These are phyloP conservation scores for Caretta caretta DNA, from an alignment of 2,113 vertebrate genomes.

Conservation along the genomic window DNA sequence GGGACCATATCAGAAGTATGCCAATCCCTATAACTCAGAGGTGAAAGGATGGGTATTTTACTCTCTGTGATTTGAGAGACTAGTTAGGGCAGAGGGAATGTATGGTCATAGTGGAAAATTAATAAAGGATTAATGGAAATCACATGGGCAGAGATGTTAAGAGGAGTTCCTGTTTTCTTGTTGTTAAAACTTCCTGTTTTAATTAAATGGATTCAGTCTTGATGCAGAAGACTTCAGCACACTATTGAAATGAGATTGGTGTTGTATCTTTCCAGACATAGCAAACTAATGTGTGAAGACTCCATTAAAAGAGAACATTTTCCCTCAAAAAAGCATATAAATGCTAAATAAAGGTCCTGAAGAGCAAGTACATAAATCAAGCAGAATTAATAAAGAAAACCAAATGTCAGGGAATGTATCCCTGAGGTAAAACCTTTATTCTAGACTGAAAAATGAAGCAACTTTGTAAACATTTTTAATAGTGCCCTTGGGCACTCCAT, in stretches of 20 bases:
- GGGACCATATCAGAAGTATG: not conserved
- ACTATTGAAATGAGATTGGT: not conserved
- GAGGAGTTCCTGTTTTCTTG: not conserved
- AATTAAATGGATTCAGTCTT: not conserved
- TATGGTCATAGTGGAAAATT: not conserved
- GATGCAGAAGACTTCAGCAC: not conserved
- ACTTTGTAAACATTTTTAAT: conserved; percentile 42
- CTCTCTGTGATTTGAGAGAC: not conserved
- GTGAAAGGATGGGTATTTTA: not conserved
- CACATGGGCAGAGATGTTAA: not conserved
- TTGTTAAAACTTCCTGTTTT: not conserved
- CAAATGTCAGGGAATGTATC: conserved; percentile 32
- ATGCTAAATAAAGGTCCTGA: conserved; percentile 19
- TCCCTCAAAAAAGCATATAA: not conserved
- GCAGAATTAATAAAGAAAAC: conserved; percentile 62
- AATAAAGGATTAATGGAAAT: not conserved
- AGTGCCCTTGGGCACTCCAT: not conserved
- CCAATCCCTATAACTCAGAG: not conserved
- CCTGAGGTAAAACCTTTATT: conserved; percentile 53
- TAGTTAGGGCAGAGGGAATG: not conserved
- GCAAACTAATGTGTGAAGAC: not conserved
- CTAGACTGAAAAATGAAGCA: conserved; percentile 35
- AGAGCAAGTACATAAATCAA: conserved; percentile 41
- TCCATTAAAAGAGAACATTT: not conserved
- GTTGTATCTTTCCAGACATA: not conserved